Conservation (phyloP, 2,888 invertebrate species). For the Clusia tigrina region DNA sequence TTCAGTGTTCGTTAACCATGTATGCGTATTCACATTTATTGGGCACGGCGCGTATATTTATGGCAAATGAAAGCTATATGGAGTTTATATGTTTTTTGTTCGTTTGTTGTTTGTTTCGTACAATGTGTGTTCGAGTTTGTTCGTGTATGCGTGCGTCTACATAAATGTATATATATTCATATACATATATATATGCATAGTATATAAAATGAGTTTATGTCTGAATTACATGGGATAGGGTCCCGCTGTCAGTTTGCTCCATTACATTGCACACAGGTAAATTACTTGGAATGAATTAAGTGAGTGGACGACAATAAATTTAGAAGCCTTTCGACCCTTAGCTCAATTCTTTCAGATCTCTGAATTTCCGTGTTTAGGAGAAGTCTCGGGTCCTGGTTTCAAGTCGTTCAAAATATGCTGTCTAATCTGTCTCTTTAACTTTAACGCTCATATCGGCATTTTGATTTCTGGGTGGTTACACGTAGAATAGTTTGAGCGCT, state of each 20-base stretch:
- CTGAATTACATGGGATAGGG: constrained; percentile 37
- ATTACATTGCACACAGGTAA: constrained; percentile 42
- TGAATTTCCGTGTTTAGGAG: too few species aligned
- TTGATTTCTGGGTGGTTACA: too few species aligned
- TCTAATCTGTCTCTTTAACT: too few species aligned
- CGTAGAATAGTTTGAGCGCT: too few species aligned
- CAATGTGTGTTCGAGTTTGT: constrained; percentile 22
- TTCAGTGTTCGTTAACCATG: constrained; percentile 17
- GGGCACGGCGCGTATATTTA: constrained; percentile 32
- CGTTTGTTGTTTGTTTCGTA: constrained; percentile 24
- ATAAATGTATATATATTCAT: constrained; percentile 22
- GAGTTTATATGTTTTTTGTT: constrained; percentile 18
- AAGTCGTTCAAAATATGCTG: too few species aligned
- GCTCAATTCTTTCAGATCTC: too few species aligned
- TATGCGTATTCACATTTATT: constrained; percentile 11
- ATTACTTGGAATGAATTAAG: too few species aligned
- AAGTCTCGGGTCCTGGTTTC: too few species aligned
- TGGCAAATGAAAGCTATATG: constrained; percentile 63
- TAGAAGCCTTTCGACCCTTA: too few species aligned
- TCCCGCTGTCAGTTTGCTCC: constrained; percentile 25
- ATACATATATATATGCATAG: constrained; percentile 30
- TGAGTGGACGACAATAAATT: too few species aligned
- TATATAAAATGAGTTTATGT: constrained; percentile 42
- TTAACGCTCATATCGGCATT: too few species aligned
- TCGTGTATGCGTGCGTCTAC: constrained; percentile 17